These are phyloP conservation scores for Syndactyla subalaris DNA, from an alignment of 2,797 vertebrate genomes.

Conservation along the genomic window DNA sequence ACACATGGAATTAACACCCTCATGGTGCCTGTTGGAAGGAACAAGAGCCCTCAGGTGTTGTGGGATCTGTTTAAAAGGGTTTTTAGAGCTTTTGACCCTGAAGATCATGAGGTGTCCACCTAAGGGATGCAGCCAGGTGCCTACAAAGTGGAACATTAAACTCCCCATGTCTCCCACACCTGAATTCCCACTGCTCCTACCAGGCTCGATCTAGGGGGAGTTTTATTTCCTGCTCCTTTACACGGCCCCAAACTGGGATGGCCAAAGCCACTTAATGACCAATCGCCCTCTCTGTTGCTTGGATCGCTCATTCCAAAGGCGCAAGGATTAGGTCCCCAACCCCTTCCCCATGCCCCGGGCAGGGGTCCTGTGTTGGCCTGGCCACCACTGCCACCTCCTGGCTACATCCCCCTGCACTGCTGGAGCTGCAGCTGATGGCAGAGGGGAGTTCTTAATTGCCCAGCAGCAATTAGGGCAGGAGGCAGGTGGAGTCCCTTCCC, in stretches of 20 bases:
- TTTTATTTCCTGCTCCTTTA: not conserved
- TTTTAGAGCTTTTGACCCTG: not conserved
- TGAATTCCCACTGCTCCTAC: not conserved
- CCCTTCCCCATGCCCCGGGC: accelerated
- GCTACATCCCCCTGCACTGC: not conserved
- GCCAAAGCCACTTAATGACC: not conserved
- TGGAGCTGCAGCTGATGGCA: not conserved
- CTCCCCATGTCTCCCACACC: not conserved
- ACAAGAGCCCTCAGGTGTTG: accelerated
- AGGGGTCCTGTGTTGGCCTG: constrained; percentile 11
- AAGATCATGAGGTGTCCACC: not conserved
- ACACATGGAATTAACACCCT: not conserved
- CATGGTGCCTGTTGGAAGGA: not conserved
- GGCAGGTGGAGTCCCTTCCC: not conserved
- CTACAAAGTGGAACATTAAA: not conserved
- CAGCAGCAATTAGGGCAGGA: not conserved
- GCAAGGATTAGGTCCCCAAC: not conserved
- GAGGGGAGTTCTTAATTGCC: not conserved
- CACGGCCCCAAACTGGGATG: not conserved
- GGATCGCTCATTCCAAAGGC: not conserved
- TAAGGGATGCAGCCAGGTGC: not conserved
- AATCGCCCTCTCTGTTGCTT: not conserved
- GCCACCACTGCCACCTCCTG: constrained; percentile 69
- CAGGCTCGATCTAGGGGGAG: not conserved
- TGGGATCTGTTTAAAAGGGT: not conserved